Base-by-base conservation (phyloP, 2,113 vertebrate genomes). In the Strix uralensis region DNA sequence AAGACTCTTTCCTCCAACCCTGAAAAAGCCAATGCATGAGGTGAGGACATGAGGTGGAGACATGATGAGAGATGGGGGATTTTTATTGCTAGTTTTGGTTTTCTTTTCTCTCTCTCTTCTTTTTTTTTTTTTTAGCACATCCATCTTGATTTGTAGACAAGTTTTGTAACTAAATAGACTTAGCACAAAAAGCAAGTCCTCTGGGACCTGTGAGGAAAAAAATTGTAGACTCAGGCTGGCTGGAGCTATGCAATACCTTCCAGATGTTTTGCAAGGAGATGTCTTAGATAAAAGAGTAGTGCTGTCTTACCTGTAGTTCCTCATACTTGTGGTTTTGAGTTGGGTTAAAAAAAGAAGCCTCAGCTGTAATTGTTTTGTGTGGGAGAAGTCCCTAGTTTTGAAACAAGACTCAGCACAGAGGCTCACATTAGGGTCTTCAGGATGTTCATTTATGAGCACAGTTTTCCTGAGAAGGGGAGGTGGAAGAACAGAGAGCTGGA, bases 251-350 rank as follows among this genome's bases (percentile, higher is more conserved):
- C 42, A 81, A 55, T 66, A 19, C 32, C 22, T 84, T 59, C 42
- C 57, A 74, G 65, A 30, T 42, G 20, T 40, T 42, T 94, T 10
- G 1, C 51, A n/a, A 55, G n/a, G 18, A 58, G 52, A 27, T 58
- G 6, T n/a, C 7, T 52, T 52, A 57, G 54, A 30, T 9, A 38
- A 32, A 79, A 73, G 63, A 85, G 61, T 46, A 51, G 70, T 71
- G 38, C n/a, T 87, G 73, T 11, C 26, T 63, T 92, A 85, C 55
- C 81, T 74, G 55, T 51, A 78, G n/a, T 29, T 89, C 85, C 78
- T 92, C 81, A 62, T 94, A 32, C 13, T 51, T 94, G 78, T 67
- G 73, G 65, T 11, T 92, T 96, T 46, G 46, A 59, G 29, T 32
- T 72, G 52, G 27, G 13, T 90, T 80, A 26, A 89, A 42, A 66